Base-by-base conservation (phyloP, 2,797 vertebrate species). In the Pterois miles region DNA sequence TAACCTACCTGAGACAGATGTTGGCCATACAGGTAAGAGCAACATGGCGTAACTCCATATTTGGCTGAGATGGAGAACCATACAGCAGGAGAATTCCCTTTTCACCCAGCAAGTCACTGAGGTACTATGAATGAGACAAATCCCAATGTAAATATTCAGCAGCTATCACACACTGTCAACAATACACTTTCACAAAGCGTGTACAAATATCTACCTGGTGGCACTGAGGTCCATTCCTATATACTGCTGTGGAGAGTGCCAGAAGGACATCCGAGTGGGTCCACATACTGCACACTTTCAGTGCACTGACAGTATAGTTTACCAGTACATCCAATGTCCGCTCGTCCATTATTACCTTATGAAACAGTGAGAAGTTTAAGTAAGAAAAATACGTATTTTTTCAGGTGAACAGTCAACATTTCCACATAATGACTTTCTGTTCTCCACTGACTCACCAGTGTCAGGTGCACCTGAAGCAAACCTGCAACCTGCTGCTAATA, bases 11-110 rank as follows among this genome's bases (percentile, higher is more conserved):
- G 86, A 99, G 95, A 64, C 97, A 99, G 34, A 99, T 90, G 89
- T 98, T 99, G 27, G 97, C 96, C 96, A 98, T 96, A 89, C 96
- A 95, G 70, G 96, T 97, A 1, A 99, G 91, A 1, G 98, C 96
- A 22, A 96, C 95, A n/a, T 96, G 96, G 46, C 95, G 89, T 34
- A 98, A 86, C 74, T 98, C 98, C 74, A 94, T 79, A 16, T 98
- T 96, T 0, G 95, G 83, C 84, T 99, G 96, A 76, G 83, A 71
- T 2, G 90, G 90, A 76, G 94, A 94, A 22, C 96, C 96, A 68
- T 97, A 93, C 40, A 83, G 94, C 80, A 97, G 68, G 79, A 99
- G 91, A 60, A 98, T 79, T 72, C 98, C 98, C 0, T 82, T 88
- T 67, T 93, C 84, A 31, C 96, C 94, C 75, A 99, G 91, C 74